These are phyloP conservation scores for Fabriciana adippe DNA, from an alignment of 2,888 invertebrate species.

Conservation along the genomic window DNA sequence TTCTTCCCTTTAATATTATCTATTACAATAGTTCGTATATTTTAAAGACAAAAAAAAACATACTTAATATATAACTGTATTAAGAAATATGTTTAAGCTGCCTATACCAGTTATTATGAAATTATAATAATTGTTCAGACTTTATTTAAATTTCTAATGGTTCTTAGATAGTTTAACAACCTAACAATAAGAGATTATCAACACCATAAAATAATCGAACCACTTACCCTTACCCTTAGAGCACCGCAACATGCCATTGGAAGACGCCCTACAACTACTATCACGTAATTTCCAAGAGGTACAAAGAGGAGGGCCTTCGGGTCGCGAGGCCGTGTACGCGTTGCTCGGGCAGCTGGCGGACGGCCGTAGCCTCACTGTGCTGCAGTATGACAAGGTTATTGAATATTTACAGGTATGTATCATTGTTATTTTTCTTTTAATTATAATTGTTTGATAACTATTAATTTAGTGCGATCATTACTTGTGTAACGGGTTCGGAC, in stretches of 20 bases:
- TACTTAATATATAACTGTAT: no score
- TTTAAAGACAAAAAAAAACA: no score
- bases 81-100: no score
- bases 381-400: conserved; percentile 90
- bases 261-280: conserved; percentile 92
- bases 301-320: conserved; percentile 74
- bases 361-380: conserved; percentile 88
- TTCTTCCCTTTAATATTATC: background rate
- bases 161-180: no score
- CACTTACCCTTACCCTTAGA: conserved; percentile 73
- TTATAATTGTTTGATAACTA: background rate
- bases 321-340: conserved; percentile 85
- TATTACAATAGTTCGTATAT: no score
- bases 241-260: conserved; percentile 97
- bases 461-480: background rate
- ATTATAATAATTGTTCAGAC: no score
- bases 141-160: no score
- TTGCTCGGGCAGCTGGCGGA: conserved; percentile 91
- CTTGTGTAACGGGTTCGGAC: no score
- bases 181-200: no score
- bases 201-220: no score
- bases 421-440: background rate
- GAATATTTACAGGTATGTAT: conserved; percentile 69
- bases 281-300: conserved; percentile 85
- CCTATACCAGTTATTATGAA: no score